A percentile compares a stretch with the other conserved stretches of the same genome.
phyloP scores from a whole-genome alignment of 92 coral and sea anemone genomes.

The Porites cylindrica region DNA sequence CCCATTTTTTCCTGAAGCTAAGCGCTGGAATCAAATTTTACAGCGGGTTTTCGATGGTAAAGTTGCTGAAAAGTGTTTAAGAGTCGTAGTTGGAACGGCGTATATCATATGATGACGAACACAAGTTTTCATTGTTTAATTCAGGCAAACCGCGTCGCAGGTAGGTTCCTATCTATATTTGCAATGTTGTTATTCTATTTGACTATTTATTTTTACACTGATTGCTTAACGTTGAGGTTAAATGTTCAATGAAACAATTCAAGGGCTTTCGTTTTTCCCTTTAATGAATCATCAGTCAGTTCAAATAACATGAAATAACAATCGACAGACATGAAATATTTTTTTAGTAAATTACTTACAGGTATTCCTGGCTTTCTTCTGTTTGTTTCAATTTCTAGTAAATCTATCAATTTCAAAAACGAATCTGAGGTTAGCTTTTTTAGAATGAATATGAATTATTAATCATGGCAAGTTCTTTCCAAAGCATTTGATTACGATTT shows the following conservation, averaged over 20 bases:
- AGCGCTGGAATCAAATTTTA: neutral
- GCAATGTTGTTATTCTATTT: neutral
- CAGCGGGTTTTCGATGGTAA: neutral
- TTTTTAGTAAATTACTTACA: neutral
- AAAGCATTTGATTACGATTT: slow-evolving; percentile 8
- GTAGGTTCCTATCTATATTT: neutral
- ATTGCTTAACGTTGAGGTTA: neutral
- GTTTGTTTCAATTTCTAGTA: neutral
- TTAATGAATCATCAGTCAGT: neutral
- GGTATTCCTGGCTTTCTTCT: neutral
- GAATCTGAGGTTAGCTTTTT: neutral
- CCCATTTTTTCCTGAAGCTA: neutral
- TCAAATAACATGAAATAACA: neutral
- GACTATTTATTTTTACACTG: neutral
- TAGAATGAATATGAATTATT: neutral
- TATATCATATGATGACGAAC: neutral
- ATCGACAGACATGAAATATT: neutral
- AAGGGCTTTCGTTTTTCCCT: neutral
- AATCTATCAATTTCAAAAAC: neutral
- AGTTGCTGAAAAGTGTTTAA: neutral
- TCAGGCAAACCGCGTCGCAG: neutral
- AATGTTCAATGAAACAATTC: neutral
- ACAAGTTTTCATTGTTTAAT: neutral
- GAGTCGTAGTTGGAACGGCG: neutral
- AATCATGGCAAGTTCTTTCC: neutral